Evolutionary conservation across 2,113 vertebrate species (phyloP), one percentile per base, ranked within the genome.

Genomic region (Rhombomys opimus): DNA sequence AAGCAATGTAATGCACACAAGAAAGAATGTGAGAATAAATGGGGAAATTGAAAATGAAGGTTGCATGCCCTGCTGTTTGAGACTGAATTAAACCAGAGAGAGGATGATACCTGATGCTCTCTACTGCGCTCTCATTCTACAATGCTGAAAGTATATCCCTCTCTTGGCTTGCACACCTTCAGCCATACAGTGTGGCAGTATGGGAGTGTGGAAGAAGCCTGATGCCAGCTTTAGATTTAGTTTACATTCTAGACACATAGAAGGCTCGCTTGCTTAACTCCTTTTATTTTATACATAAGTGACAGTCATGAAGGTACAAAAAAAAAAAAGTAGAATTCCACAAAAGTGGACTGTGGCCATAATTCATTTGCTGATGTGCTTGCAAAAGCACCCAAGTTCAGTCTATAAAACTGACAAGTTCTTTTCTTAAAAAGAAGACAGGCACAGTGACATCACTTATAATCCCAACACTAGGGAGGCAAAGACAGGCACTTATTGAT

Each of bases 231-330:
- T 32, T 7, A 10, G 22, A 61, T 96, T 93, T 87, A 76, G n/a
- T 20, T 90, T 87, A 77, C 82, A 38, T 52, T 86, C 67, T 73
- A 32, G 17, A 11, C 46, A 46, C 86, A 46, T 7, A 88, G 73
- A 77, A 94, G 80, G 9, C 9, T 78, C 38, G 25, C 68, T 54
- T 84, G n/a, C 89, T 94, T 80, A 73, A 86, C 27, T n/a, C 63
- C 14, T 2, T 90, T 86, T 96, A 65, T 92, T 96, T 86, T 94
- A 54, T 91, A 59, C 9, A 27, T 87, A 57, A 77, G 38, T 92
- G 22, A 3, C 76, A 68, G 75, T 93, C 50, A 15, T 76, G 46
- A 80, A 90, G 77, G 5, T 11, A 22, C 20, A 32, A 52, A 20
- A 30, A 9, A 80, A 12, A 57, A 46, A 89, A 77, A 80, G 59